Evolutionary conservation across 2,797 vertebrate genomes (phyloP), one percentile per base, ranked within the genome.

Genomic region (Stomatorhinus walkeri): DNA sequence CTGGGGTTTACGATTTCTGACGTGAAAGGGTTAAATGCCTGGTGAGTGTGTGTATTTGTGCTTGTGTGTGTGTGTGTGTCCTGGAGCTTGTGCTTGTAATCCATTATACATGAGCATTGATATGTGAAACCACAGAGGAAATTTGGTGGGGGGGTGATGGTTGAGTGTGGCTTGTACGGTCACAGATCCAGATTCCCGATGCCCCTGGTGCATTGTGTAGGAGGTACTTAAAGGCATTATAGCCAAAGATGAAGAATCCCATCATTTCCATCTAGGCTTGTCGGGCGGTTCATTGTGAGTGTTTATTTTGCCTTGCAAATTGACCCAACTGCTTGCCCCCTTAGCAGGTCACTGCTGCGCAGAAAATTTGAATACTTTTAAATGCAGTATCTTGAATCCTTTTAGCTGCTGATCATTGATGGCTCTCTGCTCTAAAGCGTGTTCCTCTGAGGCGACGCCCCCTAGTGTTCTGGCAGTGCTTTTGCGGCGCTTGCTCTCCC

Each of bases 291-390:
- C 14, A n/a, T 51, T 22, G 5, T 40, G 3, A 81, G 72, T 79
- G 40, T 88, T 56, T 56, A 28, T 36, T 88, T 88, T 88, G 72
- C 49, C 49, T 88, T 54, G 49, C 87, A 88, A 88, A 88, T 88
- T 14, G 49, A 14, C 12, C 16, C 10, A 24, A 6, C 32, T 40
- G 36, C 36, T 2, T 79, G 36, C 3, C 36, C 28, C 43, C 40
- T 14, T 40, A 19, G 10, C 64, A 76, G 51, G n/a, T 68, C 72
- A 19, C 68, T 7, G 81, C 46, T 54, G 24, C 2, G 22, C 87
- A 81, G 87, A 46, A 40, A 79, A 79, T 79, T 64, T 48, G 16
- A 48, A 76, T 81, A 24, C 24, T 28, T 76, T 72, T 72, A 36
- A 72, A 72, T 36, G 64, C 14, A 72, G 64, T 72, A 79, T 54